These are phyloP conservation scores for Drosophila ogumai DNA, from an alignment of 1,140 invertebrate species.

Conservation along the genomic window DNA sequence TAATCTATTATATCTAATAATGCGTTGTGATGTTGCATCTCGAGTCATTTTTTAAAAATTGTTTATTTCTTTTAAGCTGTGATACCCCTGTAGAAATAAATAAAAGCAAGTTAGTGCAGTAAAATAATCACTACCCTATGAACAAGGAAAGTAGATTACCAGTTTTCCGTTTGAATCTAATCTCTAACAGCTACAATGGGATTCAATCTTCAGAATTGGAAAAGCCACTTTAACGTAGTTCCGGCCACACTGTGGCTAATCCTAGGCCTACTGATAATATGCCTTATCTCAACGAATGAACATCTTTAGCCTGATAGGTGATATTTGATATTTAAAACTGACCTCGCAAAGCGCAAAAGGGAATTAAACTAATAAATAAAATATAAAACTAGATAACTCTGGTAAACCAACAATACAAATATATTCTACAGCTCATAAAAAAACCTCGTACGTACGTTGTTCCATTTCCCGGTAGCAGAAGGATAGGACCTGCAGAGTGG, in stretches of 20 bases:
- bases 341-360: neutral
- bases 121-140: neutral
- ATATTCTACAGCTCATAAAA: neutral
- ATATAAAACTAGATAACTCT: neutral
- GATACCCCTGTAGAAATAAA: too few relatives aligned
- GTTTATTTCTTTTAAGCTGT: too few relatives aligned
- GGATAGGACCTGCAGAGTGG: constrained; percentile 97
- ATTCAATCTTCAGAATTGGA: neutral
- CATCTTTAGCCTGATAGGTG: neutral
- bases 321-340: neutral
- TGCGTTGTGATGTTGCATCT: too few relatives aligned
- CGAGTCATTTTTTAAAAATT: too few relatives aligned
- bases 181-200: neutral
- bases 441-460: constrained; percentile 88
- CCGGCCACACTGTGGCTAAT: neutral
- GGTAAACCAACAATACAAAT: neutral
- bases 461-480: constrained; percentile 97
- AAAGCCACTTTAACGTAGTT: neutral
- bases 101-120: neutral
- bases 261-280: neutral
- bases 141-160: neutral
- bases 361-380: neutral
- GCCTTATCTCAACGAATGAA: neutral
- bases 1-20: too few relatives aligned
- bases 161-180: neutral